These are phyloP conservation scores for Chloroceryle inda DNA, from an alignment of 2,797 vertebrate species.

Conservation along the genomic window DNA sequence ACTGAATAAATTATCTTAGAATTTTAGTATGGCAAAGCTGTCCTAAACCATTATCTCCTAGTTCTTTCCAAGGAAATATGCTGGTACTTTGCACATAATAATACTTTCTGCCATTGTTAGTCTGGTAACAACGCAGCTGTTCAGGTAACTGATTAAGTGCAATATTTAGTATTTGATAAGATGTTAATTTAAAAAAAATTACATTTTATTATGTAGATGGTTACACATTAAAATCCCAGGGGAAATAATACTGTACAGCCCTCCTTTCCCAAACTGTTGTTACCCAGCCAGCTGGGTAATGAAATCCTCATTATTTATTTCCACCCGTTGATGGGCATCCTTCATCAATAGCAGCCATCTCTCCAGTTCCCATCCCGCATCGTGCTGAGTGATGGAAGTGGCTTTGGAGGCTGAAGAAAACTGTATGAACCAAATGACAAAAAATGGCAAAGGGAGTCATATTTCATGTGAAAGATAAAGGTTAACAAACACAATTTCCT, in stretches of 20 bases:
- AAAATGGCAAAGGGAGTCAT: neutral
- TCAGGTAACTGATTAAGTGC: slow-evolving; percentile 80
- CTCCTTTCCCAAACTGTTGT: slow-evolving; percentile 35
- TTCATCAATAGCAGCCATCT: slow-evolving; percentile 95
- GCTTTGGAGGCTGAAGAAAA: slow-evolving; percentile 96
- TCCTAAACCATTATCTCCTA: slow-evolving; percentile 49
- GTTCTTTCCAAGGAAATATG: slow-evolving; percentile 60
- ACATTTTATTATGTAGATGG: slow-evolving; percentile 54
- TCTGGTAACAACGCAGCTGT: slow-evolving; percentile 58
- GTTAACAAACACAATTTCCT: neutral
- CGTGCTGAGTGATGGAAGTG: slow-evolving; percentile 91
- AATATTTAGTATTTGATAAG: slow-evolving; percentile 74
- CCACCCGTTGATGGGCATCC: slow-evolving; percentile 36
- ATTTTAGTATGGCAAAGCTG: slow-evolving; percentile 69
- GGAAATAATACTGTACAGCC: slow-evolving; percentile 74
- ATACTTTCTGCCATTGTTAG: slow-evolving; percentile 47
- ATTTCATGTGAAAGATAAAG: neutral
- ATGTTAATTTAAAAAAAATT: slow-evolving; percentile 70
- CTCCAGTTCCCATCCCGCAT: slow-evolving; percentile 96
- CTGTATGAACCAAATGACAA: slow-evolving; percentile 73
- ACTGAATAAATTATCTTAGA: slow-evolving; percentile 69
- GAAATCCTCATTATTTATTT: slow-evolving; percentile 65
- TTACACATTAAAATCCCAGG: slow-evolving; percentile 69
- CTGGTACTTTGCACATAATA: slow-evolving; percentile 69
- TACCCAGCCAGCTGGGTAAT: slow-evolving; percentile 97